Percentiles rank a stretch among this genome's conserved stretches.
These are phyloP conservation scores for Drosophila prosaltans DNA, from an alignment of 1,140 invertebrate species.

Conservation along the genomic window DNA sequence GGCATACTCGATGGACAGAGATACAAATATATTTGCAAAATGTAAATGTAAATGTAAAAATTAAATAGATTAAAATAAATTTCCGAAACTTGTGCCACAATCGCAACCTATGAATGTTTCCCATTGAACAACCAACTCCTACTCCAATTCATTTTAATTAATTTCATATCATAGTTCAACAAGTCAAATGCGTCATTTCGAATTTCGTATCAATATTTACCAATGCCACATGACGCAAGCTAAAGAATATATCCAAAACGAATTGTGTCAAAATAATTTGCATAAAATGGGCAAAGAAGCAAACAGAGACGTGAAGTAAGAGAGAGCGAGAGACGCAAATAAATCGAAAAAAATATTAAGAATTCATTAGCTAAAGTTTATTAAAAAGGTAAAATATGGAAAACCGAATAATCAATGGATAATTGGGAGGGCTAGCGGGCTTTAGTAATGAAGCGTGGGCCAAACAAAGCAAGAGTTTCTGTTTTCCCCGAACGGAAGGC, in stretches of 20 bases:
- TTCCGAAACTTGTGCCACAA: too few relatives aligned
- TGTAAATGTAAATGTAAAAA: not conserved
- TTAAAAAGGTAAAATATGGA: constrained; percentile 31
- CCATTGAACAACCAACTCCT: not conserved
- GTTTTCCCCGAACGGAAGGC: not conserved
- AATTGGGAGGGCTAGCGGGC: not conserved
- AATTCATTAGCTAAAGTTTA: constrained; percentile 49
- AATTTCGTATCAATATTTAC: not conserved
- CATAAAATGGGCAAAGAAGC: constrained; percentile 25
- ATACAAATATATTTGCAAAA: not conserved
- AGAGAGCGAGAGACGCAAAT: not conserved
- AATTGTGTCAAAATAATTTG: constrained; percentile 53
- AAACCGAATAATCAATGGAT: constrained; percentile 19
- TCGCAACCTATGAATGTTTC: too few relatives aligned
- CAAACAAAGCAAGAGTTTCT: not conserved
- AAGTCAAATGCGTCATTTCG: constrained; percentile 7
- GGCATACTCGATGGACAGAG: too few relatives aligned
- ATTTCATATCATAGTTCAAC: constrained; percentile 2
- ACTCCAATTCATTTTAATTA: constrained; percentile 5
- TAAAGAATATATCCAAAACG: not conserved
- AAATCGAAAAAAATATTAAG: constrained; percentile 34
- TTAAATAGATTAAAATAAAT: too few relatives aligned
- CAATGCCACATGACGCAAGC: constrained; percentile 6
- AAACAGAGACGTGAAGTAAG: not conserved
- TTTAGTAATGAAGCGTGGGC: not conserved